phyloP scores from a whole-genome alignment of 2,888 invertebrate genomes.

The Pimpla rufipes region DNA sequence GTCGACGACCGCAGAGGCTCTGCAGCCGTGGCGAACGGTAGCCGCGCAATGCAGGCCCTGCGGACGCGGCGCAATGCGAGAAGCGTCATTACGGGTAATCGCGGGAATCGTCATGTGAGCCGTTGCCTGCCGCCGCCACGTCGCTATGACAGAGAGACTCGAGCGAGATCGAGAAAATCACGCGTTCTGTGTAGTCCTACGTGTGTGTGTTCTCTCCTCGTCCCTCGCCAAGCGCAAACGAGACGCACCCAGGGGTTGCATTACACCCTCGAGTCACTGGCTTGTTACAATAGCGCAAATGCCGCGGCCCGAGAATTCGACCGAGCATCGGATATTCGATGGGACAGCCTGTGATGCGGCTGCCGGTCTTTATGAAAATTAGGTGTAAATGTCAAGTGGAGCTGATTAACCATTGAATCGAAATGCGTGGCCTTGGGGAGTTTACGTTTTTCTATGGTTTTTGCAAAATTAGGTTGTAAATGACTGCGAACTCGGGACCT shows the following conservation, averaged over 20 bases:
- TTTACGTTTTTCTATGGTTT: neutral
- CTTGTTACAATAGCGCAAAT: constrained; percentile 6
- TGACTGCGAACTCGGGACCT: too few species aligned
- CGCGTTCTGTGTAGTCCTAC: constrained; percentile 20
- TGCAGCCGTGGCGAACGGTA: neutral
- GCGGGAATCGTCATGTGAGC: constrained; percentile 45
- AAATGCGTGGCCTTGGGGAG: neutral
- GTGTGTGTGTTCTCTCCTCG: constrained; percentile 5
- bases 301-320: neutral
- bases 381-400: neutral
- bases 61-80: constrained; percentile 44
- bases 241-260: constrained; percentile 35
- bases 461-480: too few species aligned
- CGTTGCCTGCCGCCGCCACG: neutral
- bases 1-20: constrained; percentile 44
- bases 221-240: constrained; percentile 45
- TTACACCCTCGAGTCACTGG: constrained; percentile 39
- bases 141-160: constrained; percentile 4
- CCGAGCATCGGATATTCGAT: constrained; percentile 22
- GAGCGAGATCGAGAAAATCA: constrained; percentile 58
- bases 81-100: constrained; percentile 65
- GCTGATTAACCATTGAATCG: neutral
- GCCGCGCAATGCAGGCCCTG: constrained; percentile 10
- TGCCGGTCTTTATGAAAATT: constrained; percentile 21
- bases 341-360: neutral